phyloP scores from a whole-genome alignment of 2,113 vertebrate genomes.

The Arizona elegans region DNA sequence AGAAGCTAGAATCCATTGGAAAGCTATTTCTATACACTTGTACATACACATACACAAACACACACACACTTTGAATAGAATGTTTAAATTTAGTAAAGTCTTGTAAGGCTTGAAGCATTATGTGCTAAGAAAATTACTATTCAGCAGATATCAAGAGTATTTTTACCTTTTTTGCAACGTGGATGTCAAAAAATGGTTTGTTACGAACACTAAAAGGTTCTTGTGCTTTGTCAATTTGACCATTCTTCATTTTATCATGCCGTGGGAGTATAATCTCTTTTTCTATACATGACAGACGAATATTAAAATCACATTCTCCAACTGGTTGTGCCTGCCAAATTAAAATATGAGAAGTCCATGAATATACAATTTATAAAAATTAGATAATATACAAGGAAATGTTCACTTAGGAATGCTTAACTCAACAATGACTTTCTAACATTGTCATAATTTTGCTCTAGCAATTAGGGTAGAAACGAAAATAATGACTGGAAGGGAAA shows the following conservation, averaged over 20 bases:
- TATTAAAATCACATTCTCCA: constrained; percentile 94
- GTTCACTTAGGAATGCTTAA: background rate
- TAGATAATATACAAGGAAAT: background rate
- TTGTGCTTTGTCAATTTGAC: constrained; percentile 93
- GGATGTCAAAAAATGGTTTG: constrained; percentile 96
- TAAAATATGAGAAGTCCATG: constrained; percentile 48
- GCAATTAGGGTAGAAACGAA: background rate
- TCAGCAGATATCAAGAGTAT: background rate
- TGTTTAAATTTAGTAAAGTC: background rate
- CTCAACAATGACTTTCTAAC: background rate
- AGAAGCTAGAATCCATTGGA: background rate
- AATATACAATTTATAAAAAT: constrained; percentile 2
- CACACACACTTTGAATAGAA: background rate
- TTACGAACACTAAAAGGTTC: constrained; percentile 94
- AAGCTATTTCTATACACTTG: background rate
- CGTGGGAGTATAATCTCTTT: constrained; percentile 95
- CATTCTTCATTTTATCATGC: constrained; percentile 92
- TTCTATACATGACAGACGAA: constrained; percentile 91
- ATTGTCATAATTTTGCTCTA: background rate
- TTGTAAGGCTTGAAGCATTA: background rate
- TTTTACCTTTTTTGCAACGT: constrained; percentile 88
- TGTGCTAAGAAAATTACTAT: background rate
- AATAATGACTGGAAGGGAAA: background rate
- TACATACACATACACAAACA: background rate
- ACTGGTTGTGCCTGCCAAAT: constrained; percentile 88